These are phyloP conservation scores for Abscondita cerata DNA, from an alignment of 2,888 invertebrate species.

Conservation along the genomic window DNA sequence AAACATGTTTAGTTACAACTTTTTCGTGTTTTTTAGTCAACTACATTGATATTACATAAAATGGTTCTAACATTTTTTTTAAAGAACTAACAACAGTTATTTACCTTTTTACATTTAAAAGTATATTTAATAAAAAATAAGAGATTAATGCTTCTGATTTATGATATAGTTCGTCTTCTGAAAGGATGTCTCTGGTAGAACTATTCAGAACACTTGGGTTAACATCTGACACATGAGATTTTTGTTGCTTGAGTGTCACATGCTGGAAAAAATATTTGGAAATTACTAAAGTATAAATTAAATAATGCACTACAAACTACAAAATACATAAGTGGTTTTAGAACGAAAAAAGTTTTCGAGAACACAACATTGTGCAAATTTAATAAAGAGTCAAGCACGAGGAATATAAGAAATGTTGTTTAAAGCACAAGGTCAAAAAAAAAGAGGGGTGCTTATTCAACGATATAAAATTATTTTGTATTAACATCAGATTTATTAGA, in stretches of 20 bases:
- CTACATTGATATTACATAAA: slow-evolving; percentile 9
- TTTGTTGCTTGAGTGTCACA: slow-evolving; percentile 28
- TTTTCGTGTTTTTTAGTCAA: neutral
- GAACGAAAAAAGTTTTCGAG: slow-evolving; percentile 13
- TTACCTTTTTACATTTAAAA: slow-evolving; percentile 27
- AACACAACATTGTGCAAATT: neutral
- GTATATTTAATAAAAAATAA: slow-evolving; percentile 17
- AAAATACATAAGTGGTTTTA: slow-evolving; percentile 17
- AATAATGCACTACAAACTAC: slow-evolving; percentile 24
- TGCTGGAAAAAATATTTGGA: slow-evolving; percentile 32
- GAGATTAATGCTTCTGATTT: slow-evolving; percentile 14
- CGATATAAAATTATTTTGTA: neutral
- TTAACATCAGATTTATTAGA: neutral
- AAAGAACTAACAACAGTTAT: slow-evolving; percentile 14
- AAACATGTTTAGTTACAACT: neutral
- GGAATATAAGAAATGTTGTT: slow-evolving; percentile 1
- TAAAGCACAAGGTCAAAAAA: slow-evolving; percentile 2
- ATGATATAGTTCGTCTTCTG: slow-evolving; percentile 24
- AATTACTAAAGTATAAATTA: slow-evolving; percentile 28
- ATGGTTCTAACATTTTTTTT: slow-evolving; percentile 7
- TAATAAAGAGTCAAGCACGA: neutral
- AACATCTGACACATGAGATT: slow-evolving; percentile 25
- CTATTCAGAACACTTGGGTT: slow-evolving; percentile 23
- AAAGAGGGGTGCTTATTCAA: slow-evolving; percentile 2
- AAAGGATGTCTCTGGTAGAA: slow-evolving; percentile 22